These are phyloP conservation scores for Dolichomitus sp. DNA, from an alignment of 2,888 invertebrate genomes.

Conservation along the genomic window DNA sequence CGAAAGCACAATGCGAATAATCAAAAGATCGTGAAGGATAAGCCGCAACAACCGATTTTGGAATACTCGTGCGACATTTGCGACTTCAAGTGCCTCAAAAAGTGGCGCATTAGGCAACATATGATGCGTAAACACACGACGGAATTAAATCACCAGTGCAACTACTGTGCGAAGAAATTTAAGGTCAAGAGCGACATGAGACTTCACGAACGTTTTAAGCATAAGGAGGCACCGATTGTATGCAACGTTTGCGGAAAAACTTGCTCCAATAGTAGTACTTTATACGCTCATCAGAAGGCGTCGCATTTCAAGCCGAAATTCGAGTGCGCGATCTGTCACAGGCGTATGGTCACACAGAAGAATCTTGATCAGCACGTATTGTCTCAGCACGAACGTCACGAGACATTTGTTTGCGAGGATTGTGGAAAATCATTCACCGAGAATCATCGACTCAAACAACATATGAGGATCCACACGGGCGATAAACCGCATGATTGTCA, in stretches of 20 bases:
- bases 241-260: slow-evolving; percentile 83
- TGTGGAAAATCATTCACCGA: slow-evolving; percentile 76
- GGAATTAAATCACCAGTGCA: slow-evolving; percentile 79
- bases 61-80: slow-evolving; percentile 71
- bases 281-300: slow-evolving; percentile 82
- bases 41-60: not conserved
- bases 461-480: slow-evolving; percentile 75
- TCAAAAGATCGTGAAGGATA: slow-evolving; percentile 33
- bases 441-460: slow-evolving; percentile 70
- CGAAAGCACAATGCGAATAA: slow-evolving; percentile 70
- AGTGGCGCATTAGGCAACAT: slow-evolving; percentile 79
- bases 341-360: slow-evolving; percentile 84
- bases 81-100: slow-evolving; percentile 77
- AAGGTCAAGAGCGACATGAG: slow-evolving; percentile 82
- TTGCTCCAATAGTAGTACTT: slow-evolving; percentile 80
- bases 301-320: slow-evolving; percentile 84
- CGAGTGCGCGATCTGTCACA: slow-evolving; percentile 83
- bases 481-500: slow-evolving; percentile 73
- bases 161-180: slow-evolving; percentile 79
- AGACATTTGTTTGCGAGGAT: slow-evolving; percentile 73
- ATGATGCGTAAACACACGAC: slow-evolving; percentile 78
- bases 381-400: slow-evolving; percentile 75
- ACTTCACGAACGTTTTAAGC: slow-evolving; percentile 81
- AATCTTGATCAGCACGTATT: slow-evolving; percentile 81
- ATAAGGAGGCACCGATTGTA: slow-evolving; percentile 79